Evolutionary conservation across 2,888 invertebrate species (phyloP), one percentile per base, ranked within the genome.

Genomic region (Tetragonula carbonaria): DNA sequence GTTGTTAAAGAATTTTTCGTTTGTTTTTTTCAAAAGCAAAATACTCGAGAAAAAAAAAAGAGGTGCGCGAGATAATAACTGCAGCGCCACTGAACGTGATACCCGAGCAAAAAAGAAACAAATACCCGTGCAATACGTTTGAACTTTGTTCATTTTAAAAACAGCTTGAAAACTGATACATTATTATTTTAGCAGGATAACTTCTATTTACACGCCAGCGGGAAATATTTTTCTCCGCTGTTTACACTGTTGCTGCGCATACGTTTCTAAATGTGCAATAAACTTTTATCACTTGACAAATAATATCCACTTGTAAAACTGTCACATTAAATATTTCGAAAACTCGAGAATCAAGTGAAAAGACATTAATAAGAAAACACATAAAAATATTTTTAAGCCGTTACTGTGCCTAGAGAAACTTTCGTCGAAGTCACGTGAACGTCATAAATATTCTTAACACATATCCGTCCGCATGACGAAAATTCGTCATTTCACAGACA

Each of bases 391-490:
- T 5, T n/a, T n/a, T 5, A n/a, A 5, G 57, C n/a, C n/a, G 57
- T 57, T n/a, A n/a, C 14, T n/a, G 14, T n/a, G n/a, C 57, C n/a
- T n/a, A 14, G 4, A n/a, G 5, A 14, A 57, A 14, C n/a, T 59
- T 59, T 59, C 16, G 6, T 23, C 62, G 28, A 23, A 23, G 23
- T 16, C 62, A 62, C 16, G 5, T 1, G 68, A 68, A 59, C 33
- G 21, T 38, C 38, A 71, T 65, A 72, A 77, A 77, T 72, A 62
- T 63, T 71, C 21, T 33, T 45, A 28, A 28, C 28, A 28, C 28
- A 28, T 28, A 28, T 28, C 28, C 28, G 28, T 28, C 28, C 28
- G 28, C 28, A 28, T 28, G 28, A 28, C 28, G 28, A 28, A 28
- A 28, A 28, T 28, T 28, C 28, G 28, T 28, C 28, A 28, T 28